phyloP scores from a whole-genome alignment of 1,140 invertebrate species.

The Panagrolaimus sp. region DNA sequence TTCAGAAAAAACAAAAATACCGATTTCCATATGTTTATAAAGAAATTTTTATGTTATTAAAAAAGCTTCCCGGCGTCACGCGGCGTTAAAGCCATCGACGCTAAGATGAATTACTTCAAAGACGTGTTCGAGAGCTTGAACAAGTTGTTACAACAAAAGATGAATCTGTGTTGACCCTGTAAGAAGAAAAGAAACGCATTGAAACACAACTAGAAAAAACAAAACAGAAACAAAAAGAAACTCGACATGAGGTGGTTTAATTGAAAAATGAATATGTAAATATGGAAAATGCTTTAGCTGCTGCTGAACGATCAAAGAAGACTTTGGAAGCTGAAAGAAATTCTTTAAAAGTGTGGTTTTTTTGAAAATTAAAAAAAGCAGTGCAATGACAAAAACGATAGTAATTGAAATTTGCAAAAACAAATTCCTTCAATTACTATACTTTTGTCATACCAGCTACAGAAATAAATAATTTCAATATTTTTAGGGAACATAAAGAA shows the following conservation, averaged over 20 bases:
- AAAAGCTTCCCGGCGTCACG: too few relatives aligned
- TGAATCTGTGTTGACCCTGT: slow-evolving; percentile 18
- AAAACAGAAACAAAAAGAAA: slow-evolving; percentile 10
- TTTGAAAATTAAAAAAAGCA: too few relatives aligned
- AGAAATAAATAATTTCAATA: too few relatives aligned
- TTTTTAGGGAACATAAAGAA: too few relatives aligned
- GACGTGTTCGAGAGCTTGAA: slow-evolving; percentile 18
- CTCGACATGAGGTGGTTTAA: slow-evolving; percentile 29
- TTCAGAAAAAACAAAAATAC: too few relatives aligned
- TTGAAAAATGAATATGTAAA: slow-evolving; percentile 18
- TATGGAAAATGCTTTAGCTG: neutral
- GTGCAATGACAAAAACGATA: too few relatives aligned
- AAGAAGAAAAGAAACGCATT: slow-evolving; percentile 20
- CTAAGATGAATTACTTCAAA: neutral
- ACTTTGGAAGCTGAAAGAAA: slow-evolving; percentile 24
- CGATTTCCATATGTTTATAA: too few relatives aligned
- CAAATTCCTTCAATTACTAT: too few relatives aligned
- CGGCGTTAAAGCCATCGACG: too few relatives aligned
- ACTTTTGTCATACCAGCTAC: too few relatives aligned
- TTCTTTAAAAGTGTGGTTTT: slow-evolving; percentile 14
- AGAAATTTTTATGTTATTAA: too few relatives aligned
- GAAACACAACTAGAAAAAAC: slow-evolving; percentile 19
- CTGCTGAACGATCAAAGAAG: slow-evolving; percentile 27
- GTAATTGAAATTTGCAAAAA: too few relatives aligned
- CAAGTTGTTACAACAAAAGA: slow-evolving; percentile 17